Conservation (phyloP, 1,140 invertebrate genomes). For the Drosophila santomea region DNA sequence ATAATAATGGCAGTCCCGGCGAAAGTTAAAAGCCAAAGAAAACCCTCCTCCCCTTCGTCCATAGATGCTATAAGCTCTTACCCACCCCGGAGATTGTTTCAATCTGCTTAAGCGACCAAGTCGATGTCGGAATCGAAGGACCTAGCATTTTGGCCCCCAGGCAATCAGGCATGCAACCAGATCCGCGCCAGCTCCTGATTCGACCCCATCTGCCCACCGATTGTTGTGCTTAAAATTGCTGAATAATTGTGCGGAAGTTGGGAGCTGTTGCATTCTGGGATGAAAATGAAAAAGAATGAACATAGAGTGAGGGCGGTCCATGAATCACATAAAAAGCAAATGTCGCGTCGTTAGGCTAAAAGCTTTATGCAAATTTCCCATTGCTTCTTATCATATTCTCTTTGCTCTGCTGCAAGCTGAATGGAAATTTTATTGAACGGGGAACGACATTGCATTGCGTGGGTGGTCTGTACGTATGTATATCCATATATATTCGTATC, state of each 20-base stretch:
- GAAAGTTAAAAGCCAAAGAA: constrained; percentile 34
- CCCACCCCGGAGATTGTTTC: constrained; percentile 75
- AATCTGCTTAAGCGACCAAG: constrained; percentile 72
- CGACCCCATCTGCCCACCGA: constrained; percentile 17
- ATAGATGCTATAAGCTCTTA: constrained; percentile 46
- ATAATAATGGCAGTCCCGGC: constrained; percentile 42
- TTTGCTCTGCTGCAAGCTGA: constrained; percentile 29
- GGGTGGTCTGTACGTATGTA: neutral
- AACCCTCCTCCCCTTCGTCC: constrained; percentile 21
- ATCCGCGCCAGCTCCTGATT: constrained; percentile 14
- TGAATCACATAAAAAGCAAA: constrained; percentile 67
- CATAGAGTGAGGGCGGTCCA: neutral
- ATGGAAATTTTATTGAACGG: constrained; percentile 46
- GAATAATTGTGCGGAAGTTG: constrained; percentile 70
- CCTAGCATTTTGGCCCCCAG: constrained; percentile 13
- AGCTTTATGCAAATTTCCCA: constrained; percentile 60
- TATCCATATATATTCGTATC: neutral
- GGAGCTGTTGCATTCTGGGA: constrained; percentile 18
- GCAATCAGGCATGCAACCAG: constrained; percentile 56
- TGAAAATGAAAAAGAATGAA: neutral
- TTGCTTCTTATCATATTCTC: constrained; percentile 35
- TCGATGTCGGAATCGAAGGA: constrained; percentile 33
- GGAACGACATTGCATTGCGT: constrained; percentile 2
- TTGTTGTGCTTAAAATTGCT: constrained; percentile 71
- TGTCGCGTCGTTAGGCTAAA: constrained; percentile 55